phyloP scores from a whole-genome alignment of 2,888 invertebrate species.

The Gibbula magus region DNA sequence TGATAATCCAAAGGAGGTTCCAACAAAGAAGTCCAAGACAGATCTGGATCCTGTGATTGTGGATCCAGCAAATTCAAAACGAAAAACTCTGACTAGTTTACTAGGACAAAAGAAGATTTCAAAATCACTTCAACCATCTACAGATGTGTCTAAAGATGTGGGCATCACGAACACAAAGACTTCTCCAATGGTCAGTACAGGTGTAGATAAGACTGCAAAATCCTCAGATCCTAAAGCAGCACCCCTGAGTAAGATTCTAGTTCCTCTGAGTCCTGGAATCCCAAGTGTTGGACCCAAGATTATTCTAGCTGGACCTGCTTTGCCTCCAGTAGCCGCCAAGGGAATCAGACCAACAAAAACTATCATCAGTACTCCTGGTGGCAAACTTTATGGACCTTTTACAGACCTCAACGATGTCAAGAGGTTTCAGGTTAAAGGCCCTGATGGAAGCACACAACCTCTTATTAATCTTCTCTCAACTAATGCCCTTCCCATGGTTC shows the following conservation, averaged over 20 bases:
- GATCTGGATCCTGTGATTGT: background rate
- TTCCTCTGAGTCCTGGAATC: background rate
- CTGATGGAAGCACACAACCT: background rate
- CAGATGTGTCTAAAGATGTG: too few species aligned
- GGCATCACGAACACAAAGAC: too few species aligned
- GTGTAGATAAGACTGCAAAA: too few species aligned
- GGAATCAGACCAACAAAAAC: background rate
- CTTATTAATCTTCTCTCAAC: background rate
- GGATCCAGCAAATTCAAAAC: background rate
- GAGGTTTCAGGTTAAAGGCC: background rate
- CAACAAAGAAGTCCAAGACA: background rate
- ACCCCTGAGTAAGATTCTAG: background rate
- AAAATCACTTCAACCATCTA: too few species aligned
- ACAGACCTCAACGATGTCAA: background rate
- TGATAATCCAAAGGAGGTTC: background rate
- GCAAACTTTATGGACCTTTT: constrained; percentile 3
- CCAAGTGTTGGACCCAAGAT: background rate
- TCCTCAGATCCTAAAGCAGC: background rate
- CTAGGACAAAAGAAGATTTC: too few species aligned
- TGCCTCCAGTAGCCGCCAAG: background rate
- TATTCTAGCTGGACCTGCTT: background rate
- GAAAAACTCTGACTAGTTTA: too few species aligned
- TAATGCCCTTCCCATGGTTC: background rate
- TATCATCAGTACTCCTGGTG: constrained; percentile 4
- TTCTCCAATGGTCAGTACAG: too few species aligned